A percentile compares a stretch with the other conserved stretches of the same genome.
Conservation (phyloP, 2,113 vertebrate genomes). For the Rattus rattus region DNA sequence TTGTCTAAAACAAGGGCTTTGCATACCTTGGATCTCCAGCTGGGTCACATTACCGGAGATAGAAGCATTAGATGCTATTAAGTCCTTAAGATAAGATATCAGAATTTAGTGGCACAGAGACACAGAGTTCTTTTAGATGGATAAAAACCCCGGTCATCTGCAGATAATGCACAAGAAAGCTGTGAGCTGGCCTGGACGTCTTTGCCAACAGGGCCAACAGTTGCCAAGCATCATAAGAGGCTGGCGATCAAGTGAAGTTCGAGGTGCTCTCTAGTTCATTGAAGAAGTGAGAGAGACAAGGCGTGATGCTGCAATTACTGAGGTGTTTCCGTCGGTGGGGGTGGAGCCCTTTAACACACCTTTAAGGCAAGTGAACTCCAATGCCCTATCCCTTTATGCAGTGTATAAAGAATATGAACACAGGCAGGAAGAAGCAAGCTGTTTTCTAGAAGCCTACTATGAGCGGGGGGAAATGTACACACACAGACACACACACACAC, state of each 20-base stretch:
- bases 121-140: slow-evolving; percentile 49
- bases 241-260: slow-evolving; percentile 47
- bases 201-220: slow-evolving; percentile 48
- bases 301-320: background rate
- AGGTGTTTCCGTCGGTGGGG: slow-evolving; percentile 11
- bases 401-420: slow-evolving; percentile 27
- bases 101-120: slow-evolving; percentile 60
- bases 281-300: slow-evolving; percentile 43
- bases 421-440: background rate
- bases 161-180: background rate
- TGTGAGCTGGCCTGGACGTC: slow-evolving; percentile 59
- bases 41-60: slow-evolving; percentile 73
- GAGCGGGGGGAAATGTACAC: background rate
- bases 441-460: background rate
- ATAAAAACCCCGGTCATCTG: slow-evolving; percentile 45
- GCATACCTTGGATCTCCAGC: slow-evolving; percentile 73
- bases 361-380: background rate
- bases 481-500: background rate
- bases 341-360: slow-evolving; percentile 12
- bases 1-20: slow-evolving; percentile 76
- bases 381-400: background rate
- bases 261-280: slow-evolving; percentile 52
- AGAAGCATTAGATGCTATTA: slow-evolving; percentile 59
- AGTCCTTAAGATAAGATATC: slow-evolving; percentile 41
- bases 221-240: slow-evolving; percentile 67